Percentiles rank a stretch among this genome's conserved stretches.
Evolutionary conservation across 2,113 vertebrate species (phyloP).

Genomic region (Nerophis ophidion): DNA sequence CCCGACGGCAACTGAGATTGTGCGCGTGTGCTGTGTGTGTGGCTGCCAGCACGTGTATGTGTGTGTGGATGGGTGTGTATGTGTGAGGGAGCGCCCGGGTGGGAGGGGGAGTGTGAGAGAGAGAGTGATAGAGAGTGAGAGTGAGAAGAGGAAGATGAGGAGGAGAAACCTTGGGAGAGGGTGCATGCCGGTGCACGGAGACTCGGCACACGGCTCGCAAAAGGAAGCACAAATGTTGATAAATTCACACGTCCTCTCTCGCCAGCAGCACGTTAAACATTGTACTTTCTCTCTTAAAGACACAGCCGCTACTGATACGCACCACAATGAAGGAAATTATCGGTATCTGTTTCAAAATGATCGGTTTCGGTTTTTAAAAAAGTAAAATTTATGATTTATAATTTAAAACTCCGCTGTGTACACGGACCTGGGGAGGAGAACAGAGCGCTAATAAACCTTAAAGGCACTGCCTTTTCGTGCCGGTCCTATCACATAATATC

Average conservation of each 20-base stretch:
- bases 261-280: conserved; percentile 44
- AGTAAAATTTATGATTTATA: too few relatives aligned
- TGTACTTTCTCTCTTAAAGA: conserved; percentile 69
- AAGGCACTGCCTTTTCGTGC: too few relatives aligned
- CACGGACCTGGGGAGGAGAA: too few relatives aligned
- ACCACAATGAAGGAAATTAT: conserved; percentile 46
- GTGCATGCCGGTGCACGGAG: conserved; percentile 57
- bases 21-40: conserved; percentile 54
- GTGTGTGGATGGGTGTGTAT: not conserved
- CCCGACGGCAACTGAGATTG: conserved; percentile 55
- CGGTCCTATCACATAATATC: too few relatives aligned
- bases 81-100: conserved; percentile 24
- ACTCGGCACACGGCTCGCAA: conserved; percentile 42
- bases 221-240: conserved; percentile 46
- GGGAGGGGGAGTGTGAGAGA: conserved; percentile 24
- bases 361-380: too few relatives aligned
- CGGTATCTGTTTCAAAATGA: too few relatives aligned
- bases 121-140: conserved; percentile 19
- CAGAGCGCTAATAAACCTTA: too few relatives aligned
- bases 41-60: conserved; percentile 49
- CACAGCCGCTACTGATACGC: conserved; percentile 59
- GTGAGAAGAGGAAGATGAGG: conserved; percentile 22
- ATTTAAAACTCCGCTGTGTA: too few relatives aligned
- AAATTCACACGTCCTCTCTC: conserved; percentile 57
- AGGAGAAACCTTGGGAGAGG: conserved; percentile 35